A percentile compares a stretch with the other conserved stretches of the same genome.
Evolutionary conservation across 2,797 vertebrate species (phyloP).

Genomic region (Chromobotia macracanthus): DNA sequence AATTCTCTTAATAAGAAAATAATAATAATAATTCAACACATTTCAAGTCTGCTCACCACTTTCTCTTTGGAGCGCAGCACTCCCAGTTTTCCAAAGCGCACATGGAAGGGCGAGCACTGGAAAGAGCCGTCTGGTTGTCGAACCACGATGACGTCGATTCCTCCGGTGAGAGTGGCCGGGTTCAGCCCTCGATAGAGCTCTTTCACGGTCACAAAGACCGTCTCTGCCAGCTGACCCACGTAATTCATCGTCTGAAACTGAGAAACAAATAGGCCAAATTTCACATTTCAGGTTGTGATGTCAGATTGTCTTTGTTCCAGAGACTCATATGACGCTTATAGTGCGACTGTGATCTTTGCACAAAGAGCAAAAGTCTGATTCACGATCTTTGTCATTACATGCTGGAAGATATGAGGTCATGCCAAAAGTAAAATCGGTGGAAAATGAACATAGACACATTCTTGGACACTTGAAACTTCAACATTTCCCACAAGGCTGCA

Average conservation of each 20-base stretch:
- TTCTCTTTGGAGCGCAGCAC: constrained; percentile 93
- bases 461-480: not conserved
- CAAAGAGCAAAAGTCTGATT: constrained; percentile 10
- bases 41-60: constrained; percentile 74
- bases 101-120: constrained; percentile 92
- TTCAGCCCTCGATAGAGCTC: constrained; percentile 91
- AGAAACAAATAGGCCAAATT: not conserved
- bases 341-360: constrained; percentile 24
- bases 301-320: not conserved
- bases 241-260: constrained; percentile 92
- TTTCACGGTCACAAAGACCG: constrained; percentile 87
- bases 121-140: constrained; percentile 88
- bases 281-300: not conserved
- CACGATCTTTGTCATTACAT: not conserved
- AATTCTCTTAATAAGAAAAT: not conserved
- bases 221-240: constrained; percentile 91
- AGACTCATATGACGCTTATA: not conserved
- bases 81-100: constrained; percentile 94
- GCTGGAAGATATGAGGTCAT: not conserved
- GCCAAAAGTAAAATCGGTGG: not conserved
- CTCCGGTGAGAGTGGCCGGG: constrained; percentile 88
- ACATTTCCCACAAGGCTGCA: not conserved
- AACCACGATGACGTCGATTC: constrained; percentile 92
- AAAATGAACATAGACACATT: no score
- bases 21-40: not conserved